Conservation (phyloP, 2,888 invertebrate species). For the Megalurothrips usitatus region DNA sequence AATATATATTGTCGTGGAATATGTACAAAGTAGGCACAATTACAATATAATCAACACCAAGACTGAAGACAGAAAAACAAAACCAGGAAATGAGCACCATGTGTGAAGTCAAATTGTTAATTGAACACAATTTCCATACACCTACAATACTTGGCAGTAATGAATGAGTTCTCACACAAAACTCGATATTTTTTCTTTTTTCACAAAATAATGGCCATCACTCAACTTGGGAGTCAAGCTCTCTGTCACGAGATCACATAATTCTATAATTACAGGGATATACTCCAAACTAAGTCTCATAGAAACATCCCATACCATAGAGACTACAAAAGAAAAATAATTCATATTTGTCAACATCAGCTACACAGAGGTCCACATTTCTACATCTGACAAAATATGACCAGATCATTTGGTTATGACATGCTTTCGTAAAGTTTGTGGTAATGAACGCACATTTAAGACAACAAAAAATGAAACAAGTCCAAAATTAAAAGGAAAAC, state of each 20-base stretch:
- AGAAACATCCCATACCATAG: background rate
- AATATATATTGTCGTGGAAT: slow-evolving; percentile 21
- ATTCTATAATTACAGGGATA: background rate
- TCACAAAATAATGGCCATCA: background rate
- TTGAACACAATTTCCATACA: slow-evolving; percentile 9
- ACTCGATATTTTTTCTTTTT: background rate
- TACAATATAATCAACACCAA: background rate
- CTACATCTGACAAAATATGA: background rate
- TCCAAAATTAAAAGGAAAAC: background rate
- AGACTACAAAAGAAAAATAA: background rate
- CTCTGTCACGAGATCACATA: slow-evolving; percentile 22
- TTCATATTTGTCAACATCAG: background rate
- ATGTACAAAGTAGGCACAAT: slow-evolving; percentile 22
- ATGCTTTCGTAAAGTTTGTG: background rate
- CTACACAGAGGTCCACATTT: background rate
- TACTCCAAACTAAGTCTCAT: background rate
- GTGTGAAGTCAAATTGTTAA: background rate
- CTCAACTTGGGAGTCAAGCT: background rate
- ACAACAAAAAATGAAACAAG: background rate
- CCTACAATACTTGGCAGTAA: slow-evolving; percentile 22
- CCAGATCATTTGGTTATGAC: slow-evolving; percentile 10
- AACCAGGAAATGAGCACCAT: slow-evolving; percentile 19
- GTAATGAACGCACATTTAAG: background rate
- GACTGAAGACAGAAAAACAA: background rate
- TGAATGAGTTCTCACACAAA: background rate